phyloP scores from a whole-genome alignment of 2,113 vertebrate species.

The Gopherus evgoodei region DNA sequence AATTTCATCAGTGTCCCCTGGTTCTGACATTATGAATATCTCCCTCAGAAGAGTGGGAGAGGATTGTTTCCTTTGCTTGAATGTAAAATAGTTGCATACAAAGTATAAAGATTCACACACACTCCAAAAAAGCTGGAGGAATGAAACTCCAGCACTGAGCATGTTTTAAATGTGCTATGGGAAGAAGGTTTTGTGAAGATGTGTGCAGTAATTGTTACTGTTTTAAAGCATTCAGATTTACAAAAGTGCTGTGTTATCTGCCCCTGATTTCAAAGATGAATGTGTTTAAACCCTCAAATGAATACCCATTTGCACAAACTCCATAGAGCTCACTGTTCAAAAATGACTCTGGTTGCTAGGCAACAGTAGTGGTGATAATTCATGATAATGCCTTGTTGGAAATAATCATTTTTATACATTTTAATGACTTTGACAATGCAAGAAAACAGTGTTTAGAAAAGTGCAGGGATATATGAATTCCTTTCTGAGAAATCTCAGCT shows the following conservation, averaged over 20 bases:
- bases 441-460: constrained; percentile 59
- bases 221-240: constrained; percentile 54
- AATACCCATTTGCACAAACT: constrained; percentile 77
- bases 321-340: constrained; percentile 70
- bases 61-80: background rate
- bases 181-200: constrained; percentile 27
- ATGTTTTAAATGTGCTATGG: constrained; percentile 14
- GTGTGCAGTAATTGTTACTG: background rate
- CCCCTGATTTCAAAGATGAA: constrained; percentile 74
- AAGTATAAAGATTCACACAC: background rate
- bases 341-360: constrained; percentile 83
- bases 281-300: constrained; percentile 69
- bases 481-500: constrained; percentile 28
- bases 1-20: background rate
- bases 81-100: constrained; percentile 9
- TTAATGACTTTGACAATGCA: constrained; percentile 68
- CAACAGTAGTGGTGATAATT: constrained; percentile 73
- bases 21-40: background rate
- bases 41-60: background rate
- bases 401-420: constrained; percentile 77
- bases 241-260: constrained; percentile 62
- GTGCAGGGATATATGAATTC: constrained; percentile 15
- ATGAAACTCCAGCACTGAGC: background rate
- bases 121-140: constrained; percentile 4
- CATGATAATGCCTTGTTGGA: constrained; percentile 74